Evolutionary conservation across 2,113 vertebrate genomes (phyloP).

Genomic region (Gymnobelideus leadbeateri): DNA sequence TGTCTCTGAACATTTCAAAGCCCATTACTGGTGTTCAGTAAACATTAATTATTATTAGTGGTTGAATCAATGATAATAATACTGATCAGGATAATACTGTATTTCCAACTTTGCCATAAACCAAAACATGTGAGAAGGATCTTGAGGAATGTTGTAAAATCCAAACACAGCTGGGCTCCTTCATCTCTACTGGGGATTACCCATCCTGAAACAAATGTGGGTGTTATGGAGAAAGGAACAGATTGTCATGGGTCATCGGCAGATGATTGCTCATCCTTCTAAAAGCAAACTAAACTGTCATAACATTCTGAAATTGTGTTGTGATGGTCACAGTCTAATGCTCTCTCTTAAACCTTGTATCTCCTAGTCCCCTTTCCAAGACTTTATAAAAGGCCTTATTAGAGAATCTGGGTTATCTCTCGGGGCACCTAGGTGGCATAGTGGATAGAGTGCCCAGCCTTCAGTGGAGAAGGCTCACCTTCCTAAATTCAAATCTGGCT

Average conservation of each 20-base stretch:
- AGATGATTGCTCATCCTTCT: background rate
- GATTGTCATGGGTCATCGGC: constrained; percentile 37
- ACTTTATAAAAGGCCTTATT: background rate
- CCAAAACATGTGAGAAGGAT: constrained; percentile 76
- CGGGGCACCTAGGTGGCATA: background rate
- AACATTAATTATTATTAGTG: constrained; percentile 80
- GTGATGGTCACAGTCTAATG: background rate
- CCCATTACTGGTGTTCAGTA: constrained; percentile 63
- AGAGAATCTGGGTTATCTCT: background rate
- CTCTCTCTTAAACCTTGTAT: background rate
- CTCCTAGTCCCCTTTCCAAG: no score
- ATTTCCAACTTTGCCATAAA: constrained; percentile 75
- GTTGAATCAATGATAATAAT: constrained; percentile 73
- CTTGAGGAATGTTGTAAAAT: constrained; percentile 73
- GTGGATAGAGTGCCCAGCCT: background rate
- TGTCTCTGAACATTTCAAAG: constrained; percentile 52
- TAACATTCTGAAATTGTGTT: constrained; percentile 7
- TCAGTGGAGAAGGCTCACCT: background rate
- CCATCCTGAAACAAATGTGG: constrained; percentile 62
- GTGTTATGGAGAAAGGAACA: constrained; percentile 50
- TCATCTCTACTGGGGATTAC: constrained; percentile 60
- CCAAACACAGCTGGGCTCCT: constrained; percentile 80
- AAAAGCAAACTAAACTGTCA: background rate
- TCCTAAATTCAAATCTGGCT: background rate
- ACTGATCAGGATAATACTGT: constrained; percentile 69